Conservation (phyloP, 2,797 vertebrate genomes). For the Megalops cyprinoides region DNA sequence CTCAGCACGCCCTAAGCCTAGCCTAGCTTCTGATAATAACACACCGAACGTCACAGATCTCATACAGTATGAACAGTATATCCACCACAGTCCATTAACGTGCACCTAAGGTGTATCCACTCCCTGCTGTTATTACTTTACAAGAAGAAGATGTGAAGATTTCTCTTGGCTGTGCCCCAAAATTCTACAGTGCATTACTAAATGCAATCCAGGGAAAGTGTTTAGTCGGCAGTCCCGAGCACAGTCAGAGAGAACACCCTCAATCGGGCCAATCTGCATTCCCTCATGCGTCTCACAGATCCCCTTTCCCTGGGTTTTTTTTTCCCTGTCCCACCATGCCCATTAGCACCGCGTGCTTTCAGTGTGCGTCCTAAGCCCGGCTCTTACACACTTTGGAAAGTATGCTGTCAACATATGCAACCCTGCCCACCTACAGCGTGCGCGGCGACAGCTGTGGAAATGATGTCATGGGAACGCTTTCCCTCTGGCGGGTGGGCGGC, state of each 20-base stretch:
- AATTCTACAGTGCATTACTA: not conserved
- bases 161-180: not conserved
- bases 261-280: not conserved
- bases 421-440: not conserved
- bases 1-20: no score
- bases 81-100: no score
- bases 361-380: not conserved
- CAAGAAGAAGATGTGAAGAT: not conserved
- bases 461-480: slow-evolving; percentile 27
- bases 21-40: no score
- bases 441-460: slow-evolving; percentile 1
- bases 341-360: not conserved
- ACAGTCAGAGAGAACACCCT: no score
- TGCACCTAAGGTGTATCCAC: no score
- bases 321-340: not conserved
- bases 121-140: not conserved
- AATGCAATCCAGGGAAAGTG: not conserved
- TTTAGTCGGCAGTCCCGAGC: not conserved
- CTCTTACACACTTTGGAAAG: not conserved
- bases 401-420: not conserved
- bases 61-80: no score
- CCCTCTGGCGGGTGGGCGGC: not conserved
- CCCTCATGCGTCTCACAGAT: not conserved
- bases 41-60: no score
- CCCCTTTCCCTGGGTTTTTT: not conserved